These are phyloP conservation scores for Drosophila biarmipes DNA, from an alignment of 1,140 invertebrate species.

Conservation along the genomic window DNA sequence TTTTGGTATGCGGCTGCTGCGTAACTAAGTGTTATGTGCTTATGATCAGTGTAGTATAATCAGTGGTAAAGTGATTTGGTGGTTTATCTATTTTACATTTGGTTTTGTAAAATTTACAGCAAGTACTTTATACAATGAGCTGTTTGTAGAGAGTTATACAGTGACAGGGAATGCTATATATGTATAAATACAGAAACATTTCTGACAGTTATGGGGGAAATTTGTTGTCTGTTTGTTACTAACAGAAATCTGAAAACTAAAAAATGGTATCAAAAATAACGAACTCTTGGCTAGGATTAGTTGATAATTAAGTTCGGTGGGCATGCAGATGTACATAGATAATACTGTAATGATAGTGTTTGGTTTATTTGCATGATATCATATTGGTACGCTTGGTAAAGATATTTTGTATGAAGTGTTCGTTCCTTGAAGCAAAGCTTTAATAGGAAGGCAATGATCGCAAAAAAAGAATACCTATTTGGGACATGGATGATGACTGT, in stretches of 20 bases:
- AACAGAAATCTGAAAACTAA: slow-evolving; percentile 27
- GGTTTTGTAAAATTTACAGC: slow-evolving; percentile 70
- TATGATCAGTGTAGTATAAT: too few relatives aligned
- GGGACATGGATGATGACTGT: slow-evolving; percentile 6
- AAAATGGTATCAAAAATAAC: not conserved
- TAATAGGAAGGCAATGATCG: slow-evolving; percentile 19
- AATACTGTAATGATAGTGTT: slow-evolving; percentile 7
- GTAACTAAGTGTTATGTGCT: slow-evolving; percentile 10
- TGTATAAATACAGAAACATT: slow-evolving; percentile 40
- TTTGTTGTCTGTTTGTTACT: slow-evolving; percentile 66
- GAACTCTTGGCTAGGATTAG: not conserved
- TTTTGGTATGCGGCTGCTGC: slow-evolving; percentile 8
- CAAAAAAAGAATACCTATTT: slow-evolving; percentile 41
- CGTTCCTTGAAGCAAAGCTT: slow-evolving; percentile 69
- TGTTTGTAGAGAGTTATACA: slow-evolving; percentile 24
- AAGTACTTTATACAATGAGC: slow-evolving; percentile 74
- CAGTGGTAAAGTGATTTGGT: slow-evolving; percentile 17
- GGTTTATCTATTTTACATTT: slow-evolving; percentile 13
- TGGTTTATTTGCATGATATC: slow-evolving; percentile 27
- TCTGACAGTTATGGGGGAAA: slow-evolving; percentile 79
- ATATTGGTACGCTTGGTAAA: slow-evolving; percentile 4
- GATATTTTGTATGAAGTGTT: slow-evolving; percentile 56
- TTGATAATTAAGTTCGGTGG: slow-evolving; percentile 4
- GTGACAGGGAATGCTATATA: slow-evolving; percentile 27
- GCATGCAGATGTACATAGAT: slow-evolving; percentile 16